Base-by-base conservation (phyloP, 2,797 vertebrate genomes). In the Darevskia nairensis region DNA sequence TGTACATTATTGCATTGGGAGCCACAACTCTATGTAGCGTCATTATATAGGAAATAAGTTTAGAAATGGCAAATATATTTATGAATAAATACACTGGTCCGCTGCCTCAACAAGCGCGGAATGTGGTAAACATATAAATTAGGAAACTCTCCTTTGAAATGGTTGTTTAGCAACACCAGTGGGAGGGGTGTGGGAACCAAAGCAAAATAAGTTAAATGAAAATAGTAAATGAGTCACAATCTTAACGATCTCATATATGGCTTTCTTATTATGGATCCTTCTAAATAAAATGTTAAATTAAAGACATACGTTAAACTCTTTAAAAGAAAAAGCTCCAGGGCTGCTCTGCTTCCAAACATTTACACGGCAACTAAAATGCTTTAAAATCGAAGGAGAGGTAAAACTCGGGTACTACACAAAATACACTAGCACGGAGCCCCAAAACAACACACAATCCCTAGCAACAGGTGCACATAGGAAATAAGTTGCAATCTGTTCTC, bases 1-100 rank as follows among this genome's bases (percentile, higher is more conserved):
- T 98, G 97, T 98, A 99, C 98, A 98, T 98, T 99, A 98, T 99
- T 99, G 98, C 98, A 98, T 98, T 96, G 95, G 93, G 96, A 97
- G 96, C 98, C 97, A 97, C 97, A 97, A 94, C 82, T 68, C 93
- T 96, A 96, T 97, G 97, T 96, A 97, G 97, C 96, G 94, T 97
- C 55, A 59, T 96, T 97, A 96, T 94, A 96, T 96, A 97, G 95
- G 94, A 97, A 97, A 96, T 95, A 90, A 94, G 80, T 92, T 95
- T 95, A 93, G 95, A 96, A 95, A 95, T 89, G 93, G 95, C 93
- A 91, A 91, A 90, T 95, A 91, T 95, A 95, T 95, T 94, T 90
- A 87, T 96, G 94, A 93, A 96, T 94, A 95, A 97, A 96, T 93
- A 95, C 93, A 94, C 82, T 79, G 91, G 95, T 93, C 93, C 94